A percentile compares a stretch with the other conserved stretches of the same genome.
Conservation (phyloP, 2,888 invertebrate species). For the Molorchus minor region DNA sequence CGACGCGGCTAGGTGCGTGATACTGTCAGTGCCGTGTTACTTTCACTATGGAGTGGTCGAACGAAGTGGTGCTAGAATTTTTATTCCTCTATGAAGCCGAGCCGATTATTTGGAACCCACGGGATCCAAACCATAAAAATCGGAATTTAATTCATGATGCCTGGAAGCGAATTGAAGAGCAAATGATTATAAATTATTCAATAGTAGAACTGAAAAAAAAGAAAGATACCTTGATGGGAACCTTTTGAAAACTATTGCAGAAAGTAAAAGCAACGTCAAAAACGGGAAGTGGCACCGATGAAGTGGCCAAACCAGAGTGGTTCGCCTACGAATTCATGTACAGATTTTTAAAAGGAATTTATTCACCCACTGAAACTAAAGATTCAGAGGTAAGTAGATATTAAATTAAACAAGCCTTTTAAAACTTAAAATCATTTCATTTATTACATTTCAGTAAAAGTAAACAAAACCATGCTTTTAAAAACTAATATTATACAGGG, state of each 20-base stretch:
- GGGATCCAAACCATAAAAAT: constrained; percentile 61
- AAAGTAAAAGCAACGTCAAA: constrained; percentile 53
- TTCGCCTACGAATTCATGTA: constrained; percentile 64
- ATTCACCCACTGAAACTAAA: constrained; percentile 17
- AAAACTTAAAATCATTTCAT: constrained; percentile 19
- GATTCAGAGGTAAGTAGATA: constrained; percentile 17
- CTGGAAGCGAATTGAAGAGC: constrained; percentile 62
- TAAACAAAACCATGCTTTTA: constrained; percentile 13
- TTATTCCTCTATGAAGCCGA: constrained; percentile 62
- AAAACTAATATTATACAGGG: constrained; percentile 8
- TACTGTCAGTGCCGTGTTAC: constrained; percentile 7
- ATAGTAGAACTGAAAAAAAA: constrained; percentile 62
- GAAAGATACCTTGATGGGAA: constrained; percentile 64
- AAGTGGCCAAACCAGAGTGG: constrained; percentile 60
- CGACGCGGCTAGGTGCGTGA: not conserved
- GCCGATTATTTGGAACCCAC: constrained; percentile 63
- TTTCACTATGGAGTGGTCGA: constrained; percentile 16
- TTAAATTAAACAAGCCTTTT: constrained; percentile 11
- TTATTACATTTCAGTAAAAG: constrained; percentile 12
- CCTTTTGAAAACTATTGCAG: constrained; percentile 61
- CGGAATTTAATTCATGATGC: constrained; percentile 60
- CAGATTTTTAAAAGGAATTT: constrained; percentile 57
- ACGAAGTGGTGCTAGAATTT: constrained; percentile 53
- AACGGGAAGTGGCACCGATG: constrained; percentile 25
- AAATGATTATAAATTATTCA: constrained; percentile 57